Evolutionary conservation across 1,140 invertebrate species (phyloP), one percentile per base, ranked within the genome.

Genomic region (Halyomorpha halys): DNA sequence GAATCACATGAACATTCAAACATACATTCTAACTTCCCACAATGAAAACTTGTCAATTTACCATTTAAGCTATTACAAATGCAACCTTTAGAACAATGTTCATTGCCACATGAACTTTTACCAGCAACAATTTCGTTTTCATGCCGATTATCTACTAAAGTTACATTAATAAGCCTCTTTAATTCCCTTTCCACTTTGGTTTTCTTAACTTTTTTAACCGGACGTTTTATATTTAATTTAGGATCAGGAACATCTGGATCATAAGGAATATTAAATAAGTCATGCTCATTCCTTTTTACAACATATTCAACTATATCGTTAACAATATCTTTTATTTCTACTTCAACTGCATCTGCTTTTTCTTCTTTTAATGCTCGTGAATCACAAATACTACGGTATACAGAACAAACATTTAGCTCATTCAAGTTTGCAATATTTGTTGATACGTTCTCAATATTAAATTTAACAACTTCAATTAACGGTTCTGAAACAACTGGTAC

Each of bases 181-280:
- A 56, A 23, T 56, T 56, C 53, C 19, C 53, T 21, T 25, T 56
- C 53, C 15, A 56, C 53, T 25, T 25, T 56, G 15, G 19, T 56
- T 25, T 56, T 56, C 53, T 56, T 25, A 15, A 23, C 23, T 25
- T 56, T 56, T 23, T 25, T 21, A 21, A 56, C 14, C 3, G 53
- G 53, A 56, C 4, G 14, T 23, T 23, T 25, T 23, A 16, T 16
- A 23, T 21, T 56, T 16, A 23, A 15, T 23, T 23, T 25, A 56
- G 53, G 15, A 56, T 23, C 19, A 49, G 47, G 47, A 3, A 25
- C 18, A 25, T 56, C 53, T 23, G 53, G 53, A 15, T 56, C 53
- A 25, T 56, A 23, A 23, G 53, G 15, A 15, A 23, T 18, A 3
- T 21, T 25, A 6, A 56, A 16, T 16, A 16, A 11, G 0, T 56